Conservation (phyloP, 2,888 invertebrate genomes). For the Nasonia oneida region DNA sequence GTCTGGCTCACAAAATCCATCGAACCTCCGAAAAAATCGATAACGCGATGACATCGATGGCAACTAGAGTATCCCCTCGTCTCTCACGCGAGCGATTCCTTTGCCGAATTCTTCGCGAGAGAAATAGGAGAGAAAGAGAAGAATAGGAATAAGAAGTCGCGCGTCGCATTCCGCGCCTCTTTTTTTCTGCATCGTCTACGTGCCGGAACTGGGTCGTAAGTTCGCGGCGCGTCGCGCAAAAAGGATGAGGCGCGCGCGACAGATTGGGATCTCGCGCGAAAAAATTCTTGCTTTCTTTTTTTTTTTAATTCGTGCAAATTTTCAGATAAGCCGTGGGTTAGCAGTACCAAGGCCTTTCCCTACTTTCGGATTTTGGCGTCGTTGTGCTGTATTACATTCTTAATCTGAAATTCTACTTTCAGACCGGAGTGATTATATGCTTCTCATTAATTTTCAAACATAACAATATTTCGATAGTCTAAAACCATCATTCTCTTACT, state of each 20-base stretch:
- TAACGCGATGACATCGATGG: conserved; percentile 17
- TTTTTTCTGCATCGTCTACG: conserved; percentile 19
- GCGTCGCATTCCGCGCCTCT: conserved; percentile 1
- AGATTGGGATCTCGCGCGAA: conserved; percentile 7
- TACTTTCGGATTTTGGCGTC: background rate
- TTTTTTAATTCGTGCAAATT: background rate
- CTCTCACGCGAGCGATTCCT: background rate
- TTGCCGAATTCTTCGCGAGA: background rate
- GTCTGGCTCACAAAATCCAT: too few species aligned
- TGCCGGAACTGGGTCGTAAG: conserved; percentile 50
- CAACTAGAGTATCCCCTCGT: conserved; percentile 30
- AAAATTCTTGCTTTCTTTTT: background rate
- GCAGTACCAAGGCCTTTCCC: background rate
- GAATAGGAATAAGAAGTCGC: background rate
- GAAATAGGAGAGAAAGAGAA: background rate
- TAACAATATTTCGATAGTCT: too few species aligned
- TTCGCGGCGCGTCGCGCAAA: conserved; percentile 23
- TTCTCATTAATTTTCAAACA: too few species aligned
- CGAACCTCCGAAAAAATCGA: background rate
- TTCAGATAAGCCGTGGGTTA: background rate
- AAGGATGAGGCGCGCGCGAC: background rate
- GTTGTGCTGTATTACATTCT: background rate
- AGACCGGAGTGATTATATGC: too few species aligned
- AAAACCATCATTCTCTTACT: too few species aligned
- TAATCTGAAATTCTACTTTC: background rate